Evolutionary conservation across 2,888 invertebrate species (phyloP).

Genomic region (Ormyrus pomaceus): DNA sequence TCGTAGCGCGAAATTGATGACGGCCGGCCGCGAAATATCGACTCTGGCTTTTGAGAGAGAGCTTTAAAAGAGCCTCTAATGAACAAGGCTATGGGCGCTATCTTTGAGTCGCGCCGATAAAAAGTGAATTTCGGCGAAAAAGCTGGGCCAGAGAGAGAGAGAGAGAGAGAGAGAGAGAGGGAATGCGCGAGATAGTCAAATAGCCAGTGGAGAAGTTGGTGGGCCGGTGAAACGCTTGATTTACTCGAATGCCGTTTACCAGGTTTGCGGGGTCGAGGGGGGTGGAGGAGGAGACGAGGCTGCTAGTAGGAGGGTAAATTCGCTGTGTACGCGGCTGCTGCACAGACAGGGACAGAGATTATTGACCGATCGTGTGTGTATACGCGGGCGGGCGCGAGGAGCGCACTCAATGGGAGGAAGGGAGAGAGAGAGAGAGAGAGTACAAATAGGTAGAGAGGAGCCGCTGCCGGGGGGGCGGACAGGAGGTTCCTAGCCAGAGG

Average conservation of each 20-base stretch:
- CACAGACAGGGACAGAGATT: slow-evolving; percentile 44
- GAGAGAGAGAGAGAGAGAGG: background rate
- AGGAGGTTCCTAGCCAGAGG: slow-evolving; percentile 58
- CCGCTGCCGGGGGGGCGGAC: too few species aligned
- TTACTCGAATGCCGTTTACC: slow-evolving; percentile 47
- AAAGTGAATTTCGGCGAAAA: background rate
- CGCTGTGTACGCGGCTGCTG: slow-evolving; percentile 15
- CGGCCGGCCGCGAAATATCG: background rate
- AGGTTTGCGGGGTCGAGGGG: slow-evolving; percentile 17
- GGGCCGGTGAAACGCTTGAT: slow-evolving; percentile 41
- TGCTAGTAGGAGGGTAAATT: slow-evolving; percentile 26
- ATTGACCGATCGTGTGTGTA: slow-evolving; percentile 50
- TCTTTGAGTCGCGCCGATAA: background rate
- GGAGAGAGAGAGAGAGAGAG: background rate
- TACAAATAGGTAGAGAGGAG: background rate
- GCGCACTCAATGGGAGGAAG: slow-evolving; percentile 1
- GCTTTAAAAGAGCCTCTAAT: slow-evolving; percentile 14
- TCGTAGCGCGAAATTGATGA: slow-evolving; percentile 44
- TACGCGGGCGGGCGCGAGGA: background rate
- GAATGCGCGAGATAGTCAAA: slow-evolving; percentile 20
- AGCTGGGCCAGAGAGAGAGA: background rate
- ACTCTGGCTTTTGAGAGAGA: slow-evolving; percentile 34
- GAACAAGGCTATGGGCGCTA: background rate
- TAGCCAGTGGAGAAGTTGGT: slow-evolving; percentile 2
- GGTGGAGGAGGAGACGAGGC: background rate